A percentile compares a stretch with the other conserved stretches of the same genome.
phyloP scores from a whole-genome alignment of 2,797 vertebrate genomes.

The Lacerta bilineata region DNA sequence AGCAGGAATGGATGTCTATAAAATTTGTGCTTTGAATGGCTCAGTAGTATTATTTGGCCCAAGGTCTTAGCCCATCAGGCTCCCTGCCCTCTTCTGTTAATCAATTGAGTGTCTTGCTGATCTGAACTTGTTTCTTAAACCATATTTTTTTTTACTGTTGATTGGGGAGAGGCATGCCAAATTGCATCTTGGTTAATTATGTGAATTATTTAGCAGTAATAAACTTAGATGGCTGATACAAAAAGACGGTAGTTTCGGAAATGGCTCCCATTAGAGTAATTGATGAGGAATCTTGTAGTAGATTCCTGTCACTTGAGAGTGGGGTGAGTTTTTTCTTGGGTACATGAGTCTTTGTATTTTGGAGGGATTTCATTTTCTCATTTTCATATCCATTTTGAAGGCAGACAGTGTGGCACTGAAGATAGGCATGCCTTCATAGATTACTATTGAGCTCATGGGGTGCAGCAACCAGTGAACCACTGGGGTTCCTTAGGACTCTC shows the following conservation, averaged over 20 bases:
- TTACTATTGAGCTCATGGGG: too few relatives aligned
- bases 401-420: too few relatives aligned
- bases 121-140: constrained; percentile 41
- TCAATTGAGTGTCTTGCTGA: constrained; percentile 46
- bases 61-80: constrained; percentile 44
- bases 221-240: constrained; percentile 68
- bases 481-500: too few relatives aligned
- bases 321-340: neutral
- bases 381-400: too few relatives aligned
- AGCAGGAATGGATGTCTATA: neutral
- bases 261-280: constrained; percentile 69
- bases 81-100: constrained; percentile 47
- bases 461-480: too few relatives aligned
- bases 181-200: constrained; percentile 72
- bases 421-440: too few relatives aligned
- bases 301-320: constrained; percentile 7
- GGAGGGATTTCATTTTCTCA: too few relatives aligned
- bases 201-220: constrained; percentile 77
- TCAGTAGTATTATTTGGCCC: constrained; percentile 25
- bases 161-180: constrained; percentile 64
- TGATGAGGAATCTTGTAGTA: constrained; percentile 64
- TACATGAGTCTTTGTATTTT: too few relatives aligned
- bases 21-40: neutral
- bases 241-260: constrained; percentile 68
- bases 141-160: constrained; percentile 51